These are phyloP conservation scores for Allophyes oxyacanthae DNA, from an alignment of 2,888 invertebrate species.

Conservation along the genomic window DNA sequence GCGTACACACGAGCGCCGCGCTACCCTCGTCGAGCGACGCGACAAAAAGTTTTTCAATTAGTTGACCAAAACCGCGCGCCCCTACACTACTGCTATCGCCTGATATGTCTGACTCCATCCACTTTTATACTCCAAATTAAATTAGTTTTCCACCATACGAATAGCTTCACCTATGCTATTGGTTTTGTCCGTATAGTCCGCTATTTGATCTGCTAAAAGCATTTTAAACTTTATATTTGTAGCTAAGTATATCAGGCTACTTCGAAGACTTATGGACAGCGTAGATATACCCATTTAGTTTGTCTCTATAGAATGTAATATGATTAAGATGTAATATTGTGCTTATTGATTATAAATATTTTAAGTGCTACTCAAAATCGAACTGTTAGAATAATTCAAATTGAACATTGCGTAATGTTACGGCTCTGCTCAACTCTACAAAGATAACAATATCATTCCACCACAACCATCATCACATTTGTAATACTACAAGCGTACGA, in stretches of 20 bases:
- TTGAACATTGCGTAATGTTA: not conserved
- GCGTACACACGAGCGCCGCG: slow-evolving; percentile 48
- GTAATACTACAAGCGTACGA: slow-evolving; percentile 6
- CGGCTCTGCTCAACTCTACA: not conserved
- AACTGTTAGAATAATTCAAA: not conserved
- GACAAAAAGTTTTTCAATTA: slow-evolving; percentile 85
- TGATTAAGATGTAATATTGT: too few species aligned
- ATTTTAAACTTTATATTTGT: slow-evolving; percentile 56
- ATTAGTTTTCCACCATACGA: slow-evolving; percentile 73
- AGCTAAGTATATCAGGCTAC: slow-evolving; percentile 14
- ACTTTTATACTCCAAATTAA: slow-evolving; percentile 77
- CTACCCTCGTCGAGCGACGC: slow-evolving; percentile 59
- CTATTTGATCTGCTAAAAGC: slow-evolving; percentile 66
- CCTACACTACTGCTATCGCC: slow-evolving; percentile 44
- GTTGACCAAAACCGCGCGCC: slow-evolving; percentile 67
- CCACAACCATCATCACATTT: not conserved
- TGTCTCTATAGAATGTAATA: too few species aligned
- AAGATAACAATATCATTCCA: not conserved
- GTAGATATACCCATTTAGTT: too few species aligned
- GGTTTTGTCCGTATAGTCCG: slow-evolving; percentile 42
- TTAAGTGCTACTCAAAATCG: too few species aligned
- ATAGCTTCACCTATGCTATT: slow-evolving; percentile 60
- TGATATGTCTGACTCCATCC: slow-evolving; percentile 62
- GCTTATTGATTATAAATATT: too few species aligned
- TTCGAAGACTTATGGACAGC: not conserved